Conservation (phyloP, 2,888 invertebrate species). For the Cheilosia vulpina region DNA sequence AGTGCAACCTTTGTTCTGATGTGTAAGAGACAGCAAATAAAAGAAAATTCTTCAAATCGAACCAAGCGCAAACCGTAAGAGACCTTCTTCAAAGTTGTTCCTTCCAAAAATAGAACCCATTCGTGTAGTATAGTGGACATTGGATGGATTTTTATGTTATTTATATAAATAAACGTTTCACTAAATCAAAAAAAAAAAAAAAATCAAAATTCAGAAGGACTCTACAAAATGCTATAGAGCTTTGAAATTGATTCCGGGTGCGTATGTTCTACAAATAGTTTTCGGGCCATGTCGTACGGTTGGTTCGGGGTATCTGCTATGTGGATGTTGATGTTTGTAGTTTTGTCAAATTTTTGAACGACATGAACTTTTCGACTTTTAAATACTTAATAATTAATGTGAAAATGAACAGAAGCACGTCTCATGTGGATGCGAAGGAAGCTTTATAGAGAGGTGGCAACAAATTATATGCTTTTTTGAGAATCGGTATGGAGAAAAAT, state of each 20-base stretch:
- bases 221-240: constrained; percentile 2
- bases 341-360: not conserved
- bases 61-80: constrained; percentile 2
- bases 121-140: constrained; percentile 25
- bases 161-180: constrained; percentile 37
- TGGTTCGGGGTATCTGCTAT: not conserved
- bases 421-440: too few relatives aligned
- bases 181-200: constrained; percentile 7
- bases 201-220: not conserved
- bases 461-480: too few relatives aligned
- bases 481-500: too few relatives aligned
- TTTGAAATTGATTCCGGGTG: constrained; percentile 56
- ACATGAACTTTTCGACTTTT: constrained; percentile 14
- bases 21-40: constrained; percentile 3
- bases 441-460: too few relatives aligned
- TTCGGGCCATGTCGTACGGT: not conserved
- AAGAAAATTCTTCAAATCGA: constrained; percentile 6
- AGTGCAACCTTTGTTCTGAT: constrained; percentile 33
- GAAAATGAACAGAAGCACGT: too few relatives aligned
- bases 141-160: constrained; percentile 20
- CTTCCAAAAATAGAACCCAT: constrained; percentile 40
- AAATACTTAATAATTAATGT: not conserved
- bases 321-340: not conserved
- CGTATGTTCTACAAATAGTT: constrained; percentile 54
- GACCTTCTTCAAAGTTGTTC: constrained; percentile 17